These are phyloP conservation scores for Hydrolagus colliei DNA, from an alignment of 2,797 vertebrate genomes.

Conservation along the genomic window DNA sequence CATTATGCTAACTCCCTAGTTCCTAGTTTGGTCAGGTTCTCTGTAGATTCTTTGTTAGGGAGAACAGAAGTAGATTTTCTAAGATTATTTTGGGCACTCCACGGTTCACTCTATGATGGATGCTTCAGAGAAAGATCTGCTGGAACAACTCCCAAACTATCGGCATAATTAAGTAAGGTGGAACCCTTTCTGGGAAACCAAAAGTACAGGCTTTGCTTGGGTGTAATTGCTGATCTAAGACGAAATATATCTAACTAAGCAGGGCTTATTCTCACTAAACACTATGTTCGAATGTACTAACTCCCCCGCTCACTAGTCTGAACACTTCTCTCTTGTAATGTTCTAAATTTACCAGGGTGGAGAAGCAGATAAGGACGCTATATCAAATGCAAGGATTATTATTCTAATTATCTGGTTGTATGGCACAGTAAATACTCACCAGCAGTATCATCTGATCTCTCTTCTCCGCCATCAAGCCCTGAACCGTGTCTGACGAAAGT, in stretches of 20 bases:
- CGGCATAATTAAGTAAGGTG: background rate
- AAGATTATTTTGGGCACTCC: too few relatives aligned
- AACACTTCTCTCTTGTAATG: background rate
- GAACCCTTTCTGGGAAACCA: background rate
- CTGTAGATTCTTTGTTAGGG: too few relatives aligned
- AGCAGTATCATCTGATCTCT: conserved; percentile 28
- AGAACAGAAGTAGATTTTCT: too few relatives aligned
- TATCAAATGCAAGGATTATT: conserved; percentile 27
- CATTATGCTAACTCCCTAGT: too few relatives aligned
- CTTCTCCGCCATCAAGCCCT: conserved; percentile 4
- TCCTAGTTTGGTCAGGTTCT: too few relatives aligned
- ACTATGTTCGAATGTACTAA: background rate
- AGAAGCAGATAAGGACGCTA: conserved; percentile 34
- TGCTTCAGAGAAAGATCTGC: background rate
- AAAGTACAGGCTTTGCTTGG: background rate
- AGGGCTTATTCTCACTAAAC: background rate
- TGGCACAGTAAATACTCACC: background rate
- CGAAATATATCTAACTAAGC: too few relatives aligned
- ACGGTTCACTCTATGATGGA: too few relatives aligned
- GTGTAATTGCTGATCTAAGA: background rate
- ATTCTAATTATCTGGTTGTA: background rate
- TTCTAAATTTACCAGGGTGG: background rate
- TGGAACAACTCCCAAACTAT: background rate
- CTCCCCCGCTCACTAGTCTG: background rate
- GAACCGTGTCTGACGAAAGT: background rate